These are phyloP conservation scores for Trachelus iudaicus DNA, from an alignment of 2,888 invertebrate genomes.

Conservation along the genomic window DNA sequence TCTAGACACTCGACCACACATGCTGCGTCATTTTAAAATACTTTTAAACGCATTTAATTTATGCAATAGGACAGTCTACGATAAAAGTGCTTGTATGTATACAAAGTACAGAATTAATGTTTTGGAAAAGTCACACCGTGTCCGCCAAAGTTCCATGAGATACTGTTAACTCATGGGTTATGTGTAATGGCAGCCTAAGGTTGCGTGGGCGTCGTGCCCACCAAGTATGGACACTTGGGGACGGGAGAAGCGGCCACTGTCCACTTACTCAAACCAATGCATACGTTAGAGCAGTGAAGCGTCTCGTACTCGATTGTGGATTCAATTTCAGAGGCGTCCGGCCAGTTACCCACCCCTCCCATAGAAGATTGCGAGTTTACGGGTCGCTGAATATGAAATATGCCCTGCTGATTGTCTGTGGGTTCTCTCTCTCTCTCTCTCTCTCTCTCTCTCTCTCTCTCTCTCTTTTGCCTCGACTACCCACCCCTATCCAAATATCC, in stretches of 20 bases:
- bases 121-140: background rate
- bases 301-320: slow-evolving; percentile 51
- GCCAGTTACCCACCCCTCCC: slow-evolving; percentile 27
- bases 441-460: slow-evolving; percentile 33
- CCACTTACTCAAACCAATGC: slow-evolving; percentile 49
- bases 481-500: background rate
- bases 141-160: background rate
- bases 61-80: background rate
- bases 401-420: slow-evolving; percentile 46
- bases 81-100: background rate
- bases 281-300: slow-evolving; percentile 49
- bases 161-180: background rate
- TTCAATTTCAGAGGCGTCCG: slow-evolving; percentile 57
- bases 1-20: background rate
- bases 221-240: background rate
- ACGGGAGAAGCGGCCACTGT: background rate
- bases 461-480: background rate
- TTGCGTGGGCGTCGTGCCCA: background rate
- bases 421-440: slow-evolving; percentile 32
- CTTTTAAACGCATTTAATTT: background rate
- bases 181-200: background rate
- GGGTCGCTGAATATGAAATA: slow-evolving; percentile 56
- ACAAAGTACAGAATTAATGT: background rate
- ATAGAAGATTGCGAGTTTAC: slow-evolving; percentile 47
- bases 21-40: background rate